These are phyloP conservation scores for Notarius quadriscutis DNA, from an alignment of 2,113 vertebrate species.

Conservation along the genomic window DNA sequence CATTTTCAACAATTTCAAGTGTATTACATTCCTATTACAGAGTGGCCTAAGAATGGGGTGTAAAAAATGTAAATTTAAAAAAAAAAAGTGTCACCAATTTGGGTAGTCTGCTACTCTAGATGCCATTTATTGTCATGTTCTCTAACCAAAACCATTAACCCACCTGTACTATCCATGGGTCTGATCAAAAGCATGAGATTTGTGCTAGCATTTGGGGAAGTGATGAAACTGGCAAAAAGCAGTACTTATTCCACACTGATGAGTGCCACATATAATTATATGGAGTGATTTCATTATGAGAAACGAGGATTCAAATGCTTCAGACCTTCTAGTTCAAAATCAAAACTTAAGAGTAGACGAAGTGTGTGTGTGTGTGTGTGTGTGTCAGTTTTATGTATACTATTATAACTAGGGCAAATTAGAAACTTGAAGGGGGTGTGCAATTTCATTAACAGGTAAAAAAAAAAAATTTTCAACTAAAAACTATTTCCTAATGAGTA, in stretches of 20 bases:
- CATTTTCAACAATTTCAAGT: neutral
- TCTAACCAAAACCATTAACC: neutral
- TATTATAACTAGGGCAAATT: neutral
- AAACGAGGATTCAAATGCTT: neutral
- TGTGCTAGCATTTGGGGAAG: neutral
- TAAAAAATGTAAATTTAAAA: neutral
- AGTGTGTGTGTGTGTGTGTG: neutral
- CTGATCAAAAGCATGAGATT: neutral
- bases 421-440: neutral
- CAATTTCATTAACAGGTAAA: neutral
- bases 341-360: neutral
- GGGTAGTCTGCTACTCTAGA: neutral
- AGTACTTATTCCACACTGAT: neutral
- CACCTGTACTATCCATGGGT: neutral
- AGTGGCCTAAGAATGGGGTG: neutral
- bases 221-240: neutral
- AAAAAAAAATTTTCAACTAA: neutral
- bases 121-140: neutral
- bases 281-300: neutral
- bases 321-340: neutral
- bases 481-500: neutral
- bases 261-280: neutral
- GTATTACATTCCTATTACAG: neutral
- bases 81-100: neutral
- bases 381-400: neutral